Base-by-base conservation (phyloP, 2,888 invertebrate genomes). In the Plagodis dolabraria region DNA sequence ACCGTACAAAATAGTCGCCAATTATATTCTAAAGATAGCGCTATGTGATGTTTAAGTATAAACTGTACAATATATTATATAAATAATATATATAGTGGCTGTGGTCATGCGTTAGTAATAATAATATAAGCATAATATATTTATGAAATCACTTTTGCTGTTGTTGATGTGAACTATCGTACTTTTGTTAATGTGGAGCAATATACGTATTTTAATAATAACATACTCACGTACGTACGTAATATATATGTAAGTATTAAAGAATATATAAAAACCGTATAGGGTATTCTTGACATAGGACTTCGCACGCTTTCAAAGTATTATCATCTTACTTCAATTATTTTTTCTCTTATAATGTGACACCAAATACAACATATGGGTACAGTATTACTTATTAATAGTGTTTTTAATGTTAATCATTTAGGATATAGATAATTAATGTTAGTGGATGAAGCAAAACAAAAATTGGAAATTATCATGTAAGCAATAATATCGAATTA, bases 51-150 rank as follows among this genome's bases (percentile, higher is more conserved):
- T 54, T 54, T 47, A 33, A 42, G n/a, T 38, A 33, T 43, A 10
- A 40, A 8, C 10, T 40, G 10, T 40, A 10, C 7, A 12, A 12
- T 48, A 22, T 47, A 47, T 47, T 12, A n/a, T 47, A 38, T 49
- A 7, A 40, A 42, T 33, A 33, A 33, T 33, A 33, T 45, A 52
- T 38, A 47, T 54, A 57, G 57, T 40, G 64, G 64, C 64, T 64
- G 64, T 64, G 64, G 57, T 58, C 52, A 57, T 35, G n/a, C 11
- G 44, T 38, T 43, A 59, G 34, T 47, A 53, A 53, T 36, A 38
- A 45, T 54, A 45, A 47, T 22, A 53, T 57, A 45, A 44, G 7
- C 40, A 34, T 53, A 47, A 8, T 43, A 7, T 12, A 43, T 40
- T 40, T 40, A 40, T 22, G 1, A 40, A 10, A 40, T 40, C 40